Base-by-base conservation (phyloP, 2,888 invertebrate genomes). In the Exocentrus adspersus region DNA sequence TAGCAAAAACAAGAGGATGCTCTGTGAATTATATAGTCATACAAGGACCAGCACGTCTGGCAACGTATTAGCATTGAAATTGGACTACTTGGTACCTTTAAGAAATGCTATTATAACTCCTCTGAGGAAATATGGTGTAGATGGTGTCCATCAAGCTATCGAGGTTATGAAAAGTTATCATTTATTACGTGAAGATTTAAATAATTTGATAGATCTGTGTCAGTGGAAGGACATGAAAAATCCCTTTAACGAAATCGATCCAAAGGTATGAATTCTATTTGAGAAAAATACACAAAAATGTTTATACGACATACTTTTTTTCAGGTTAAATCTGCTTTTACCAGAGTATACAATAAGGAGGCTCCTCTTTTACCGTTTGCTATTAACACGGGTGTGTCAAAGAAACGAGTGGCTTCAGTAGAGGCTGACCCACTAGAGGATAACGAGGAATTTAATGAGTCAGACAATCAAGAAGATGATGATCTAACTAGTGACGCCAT, bases 311-410 rank as follows among this genome's bases (percentile, higher is more conserved):
- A 2, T 1, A 0, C 45, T 14, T 42, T 60, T 48, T 66, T 75
- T 16, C 75, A 93, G 93, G 91, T 94, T 0, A 98, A 98, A 85
- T 90, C 96, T 0, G 95, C 97, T 0, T 91, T 99, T 80, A 99
- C 98, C 0, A 88, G 97, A 42, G 86, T 92, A 0, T 96, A 95
- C 81, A 99, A 98, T 82, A 98, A 98, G 81, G 90, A 90, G 69
- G 87, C 89, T 0, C 85, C 88, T 50, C 86, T 92, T 59, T 87
- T 93, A 58, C 94, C 96, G 0, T 97, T 96, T 82, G 89, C 93
- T 7, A 75, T 89, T 7, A 83, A 86, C 43, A 84, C 87, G 3
- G 83, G 85, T 1, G 80, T 88, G 3, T 89, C 89, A 71, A 89
- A 89, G 73, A 90, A 89, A 57, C 87, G 86, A 45, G 83, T 82